phyloP scores from a whole-genome alignment of 2,888 invertebrate genomes.

The Oxyteleia sp. region DNA sequence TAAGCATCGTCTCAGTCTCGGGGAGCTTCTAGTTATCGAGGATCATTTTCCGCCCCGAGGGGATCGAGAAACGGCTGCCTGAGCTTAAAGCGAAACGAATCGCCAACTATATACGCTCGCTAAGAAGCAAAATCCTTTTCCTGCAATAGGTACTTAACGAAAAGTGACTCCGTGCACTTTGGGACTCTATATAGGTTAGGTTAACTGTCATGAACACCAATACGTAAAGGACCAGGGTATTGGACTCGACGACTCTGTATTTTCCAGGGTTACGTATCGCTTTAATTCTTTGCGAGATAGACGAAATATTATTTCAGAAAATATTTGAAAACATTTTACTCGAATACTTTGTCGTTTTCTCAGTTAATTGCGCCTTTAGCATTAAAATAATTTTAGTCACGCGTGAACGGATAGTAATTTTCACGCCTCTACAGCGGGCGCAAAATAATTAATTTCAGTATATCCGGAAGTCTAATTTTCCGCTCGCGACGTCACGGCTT shows the following conservation, averaged over 20 bases:
- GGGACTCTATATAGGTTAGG: conserved; percentile 27
- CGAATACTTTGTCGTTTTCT: too few relatives aligned
- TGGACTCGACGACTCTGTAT: neutral
- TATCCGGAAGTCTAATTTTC: too few relatives aligned
- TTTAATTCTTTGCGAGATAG: conserved; percentile 36
- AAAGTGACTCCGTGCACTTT: conserved; percentile 59
- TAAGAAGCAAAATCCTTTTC: conserved; percentile 69
- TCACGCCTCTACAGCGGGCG: too few relatives aligned
- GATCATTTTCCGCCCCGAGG: conserved; percentile 84
- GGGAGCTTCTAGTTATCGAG: conserved; percentile 83
- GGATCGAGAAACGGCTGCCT: conserved; percentile 77
- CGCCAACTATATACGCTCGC: conserved; percentile 82
- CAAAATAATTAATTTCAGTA: too few relatives aligned
- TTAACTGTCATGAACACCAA: conserved; percentile 61
- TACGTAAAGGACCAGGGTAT: conserved; percentile 9
- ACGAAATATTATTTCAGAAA: conserved; percentile 34
- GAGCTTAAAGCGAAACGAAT: conserved; percentile 85
- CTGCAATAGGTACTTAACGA: conserved; percentile 69
- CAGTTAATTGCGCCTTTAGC: too few relatives aligned
- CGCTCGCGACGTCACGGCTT: too few relatives aligned
- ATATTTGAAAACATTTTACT: too few relatives aligned
- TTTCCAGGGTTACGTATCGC: neutral
- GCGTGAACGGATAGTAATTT: too few relatives aligned
- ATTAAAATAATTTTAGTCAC: too few relatives aligned
- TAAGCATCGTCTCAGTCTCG: conserved; percentile 69